phyloP scores from a whole-genome alignment of 1,140 invertebrate genomes.

The Drosophila mauritiana region DNA sequence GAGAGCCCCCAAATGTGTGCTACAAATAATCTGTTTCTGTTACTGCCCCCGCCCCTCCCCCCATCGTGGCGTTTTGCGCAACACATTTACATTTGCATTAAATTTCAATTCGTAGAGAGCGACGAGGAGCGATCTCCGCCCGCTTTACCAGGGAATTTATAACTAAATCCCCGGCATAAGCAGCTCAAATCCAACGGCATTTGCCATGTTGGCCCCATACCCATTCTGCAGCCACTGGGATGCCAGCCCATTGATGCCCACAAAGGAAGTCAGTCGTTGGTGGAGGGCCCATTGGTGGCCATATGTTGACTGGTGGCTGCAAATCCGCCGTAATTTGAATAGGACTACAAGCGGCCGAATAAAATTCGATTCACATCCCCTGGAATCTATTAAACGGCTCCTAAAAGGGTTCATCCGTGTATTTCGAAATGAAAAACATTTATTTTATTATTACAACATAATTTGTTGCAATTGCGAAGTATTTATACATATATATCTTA shows the following conservation, averaged over 20 bases:
- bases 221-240: neutral
- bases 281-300: slow-evolving; percentile 30
- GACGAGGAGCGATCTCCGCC: slow-evolving; percentile 8
- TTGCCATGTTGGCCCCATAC: slow-evolving; percentile 27
- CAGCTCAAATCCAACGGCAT: slow-evolving; percentile 73
- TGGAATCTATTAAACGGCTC: slow-evolving; percentile 63
- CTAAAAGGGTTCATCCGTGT: slow-evolving; percentile 17
- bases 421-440: slow-evolving; percentile 3
- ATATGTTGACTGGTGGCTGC: slow-evolving; percentile 72
- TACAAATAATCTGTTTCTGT: slow-evolving; percentile 55
- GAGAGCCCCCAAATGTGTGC: slow-evolving; percentile 45
- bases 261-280: slow-evolving; percentile 27
- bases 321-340: slow-evolving; percentile 82
- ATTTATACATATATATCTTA: neutral
- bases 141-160: slow-evolving; percentile 62
- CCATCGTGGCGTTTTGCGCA: neutral
- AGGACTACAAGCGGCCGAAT: slow-evolving; percentile 72
- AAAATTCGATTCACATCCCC: slow-evolving; percentile 62
- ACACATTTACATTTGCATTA: slow-evolving; percentile 70
- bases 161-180: slow-evolving; percentile 78
- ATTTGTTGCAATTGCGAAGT: neutral
- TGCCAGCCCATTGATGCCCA: neutral
- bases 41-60: neutral
- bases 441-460: slow-evolving; percentile 7
- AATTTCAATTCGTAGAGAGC: slow-evolving; percentile 68